phyloP scores from a whole-genome alignment of 2,797 vertebrate genomes.

The Lepus oiostolus region DNA sequence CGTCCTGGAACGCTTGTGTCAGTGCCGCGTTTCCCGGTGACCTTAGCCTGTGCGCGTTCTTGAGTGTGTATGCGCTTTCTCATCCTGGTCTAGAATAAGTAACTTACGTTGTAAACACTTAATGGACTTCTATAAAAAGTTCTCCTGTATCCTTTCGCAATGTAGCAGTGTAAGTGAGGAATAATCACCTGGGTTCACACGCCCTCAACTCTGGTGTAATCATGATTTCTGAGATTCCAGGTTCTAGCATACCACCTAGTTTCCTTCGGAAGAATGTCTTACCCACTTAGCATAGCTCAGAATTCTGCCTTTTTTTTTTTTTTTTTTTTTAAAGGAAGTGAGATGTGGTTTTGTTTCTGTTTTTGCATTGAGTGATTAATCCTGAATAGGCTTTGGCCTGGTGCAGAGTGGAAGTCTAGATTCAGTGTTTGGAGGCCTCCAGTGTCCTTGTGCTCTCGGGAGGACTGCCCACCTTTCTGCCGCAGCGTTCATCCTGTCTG shows the following conservation, averaged over 20 bases:
- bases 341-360: neutral
- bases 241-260: neutral
- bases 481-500: neutral
- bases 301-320: neutral
- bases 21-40: neutral
- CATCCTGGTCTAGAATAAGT: neutral
- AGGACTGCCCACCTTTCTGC: rapidly evolving
- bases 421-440: neutral
- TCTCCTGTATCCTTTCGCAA: neutral
- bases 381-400: neutral
- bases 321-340: neutral
- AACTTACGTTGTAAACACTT: neutral
- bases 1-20: rapidly evolving
- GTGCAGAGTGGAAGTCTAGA: neutral
- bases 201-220: neutral
- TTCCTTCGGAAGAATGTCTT: conserved; percentile 37
- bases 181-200: neutral
- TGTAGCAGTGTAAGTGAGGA: neutral
- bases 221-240: neutral
- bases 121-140: neutral
- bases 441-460: neutral
- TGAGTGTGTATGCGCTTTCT: neutral
- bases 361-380: neutral
- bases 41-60: neutral
- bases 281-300: neutral